Percentiles rank a stretch among this genome's conserved stretches.
These are phyloP conservation scores for Unio pictorum DNA, from an alignment of 2,888 invertebrate species.

Conservation along the genomic window DNA sequence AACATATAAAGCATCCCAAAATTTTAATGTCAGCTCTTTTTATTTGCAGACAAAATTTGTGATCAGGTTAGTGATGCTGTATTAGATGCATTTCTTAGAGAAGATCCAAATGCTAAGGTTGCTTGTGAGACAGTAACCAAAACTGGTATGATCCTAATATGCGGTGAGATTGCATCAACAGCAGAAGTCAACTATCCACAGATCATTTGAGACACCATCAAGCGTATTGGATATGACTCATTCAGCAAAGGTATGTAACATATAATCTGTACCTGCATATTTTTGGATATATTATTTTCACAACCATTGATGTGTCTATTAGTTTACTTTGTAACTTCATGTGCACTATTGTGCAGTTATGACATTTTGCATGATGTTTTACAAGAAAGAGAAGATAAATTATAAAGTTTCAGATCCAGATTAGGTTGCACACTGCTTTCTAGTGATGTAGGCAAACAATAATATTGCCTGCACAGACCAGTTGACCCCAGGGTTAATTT, in stretches of 20 bases:
- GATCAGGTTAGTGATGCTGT: conserved; percentile 73
- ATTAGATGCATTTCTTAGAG: conserved; percentile 83
- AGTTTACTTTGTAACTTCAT: no score
- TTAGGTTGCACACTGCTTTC: no score
- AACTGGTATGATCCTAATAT: conserved; percentile 97
- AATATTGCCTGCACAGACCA: no score
- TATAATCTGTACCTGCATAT: conserved; percentile 6
- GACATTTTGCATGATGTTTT: no score
- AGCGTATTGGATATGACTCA: conserved; percentile 96
- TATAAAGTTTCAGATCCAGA: no score
- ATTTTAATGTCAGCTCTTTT: background rate
- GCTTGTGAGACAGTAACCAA: conserved; percentile 98
- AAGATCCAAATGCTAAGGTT: conserved; percentile 96
- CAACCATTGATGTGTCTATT: no score
- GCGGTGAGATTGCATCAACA: conserved; percentile 95
- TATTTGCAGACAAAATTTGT: conserved; percentile 70
- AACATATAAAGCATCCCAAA: no score
- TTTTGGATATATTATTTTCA: no score
- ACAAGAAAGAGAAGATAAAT: no score
- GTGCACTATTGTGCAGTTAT: no score
- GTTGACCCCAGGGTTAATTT: no score
- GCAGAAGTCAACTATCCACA: conserved; percentile 97
- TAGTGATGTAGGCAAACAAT: no score
- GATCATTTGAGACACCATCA: conserved; percentile 95
- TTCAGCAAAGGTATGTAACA: conserved; percentile 42